Percentiles rank a stretch among this genome's conserved stretches.
These are phyloP conservation scores for Pomacea canaliculata DNA, from an alignment of 2,888 invertebrate genomes.

Conservation along the genomic window DNA sequence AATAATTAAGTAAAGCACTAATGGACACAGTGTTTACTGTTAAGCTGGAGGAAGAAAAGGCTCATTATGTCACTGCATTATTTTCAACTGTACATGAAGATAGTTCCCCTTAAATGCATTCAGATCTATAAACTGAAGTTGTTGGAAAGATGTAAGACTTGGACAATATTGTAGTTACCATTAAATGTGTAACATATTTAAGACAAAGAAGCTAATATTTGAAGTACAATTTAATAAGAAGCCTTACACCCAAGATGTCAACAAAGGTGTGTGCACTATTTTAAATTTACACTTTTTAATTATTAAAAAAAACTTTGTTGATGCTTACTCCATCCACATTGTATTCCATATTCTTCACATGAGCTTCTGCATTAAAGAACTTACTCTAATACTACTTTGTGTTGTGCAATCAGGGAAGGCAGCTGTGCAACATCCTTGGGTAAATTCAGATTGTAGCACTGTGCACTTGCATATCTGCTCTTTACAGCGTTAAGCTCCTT, in stretches of 20 bases:
- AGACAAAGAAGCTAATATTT: no score
- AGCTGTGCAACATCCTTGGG: not conserved
- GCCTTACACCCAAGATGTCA: not conserved
- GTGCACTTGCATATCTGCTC: not conserved
- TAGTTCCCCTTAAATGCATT: no score
- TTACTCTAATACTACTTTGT: constrained; percentile 21
- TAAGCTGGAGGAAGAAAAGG: no score
- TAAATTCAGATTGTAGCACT: constrained; percentile 3
- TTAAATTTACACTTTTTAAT: not conserved
- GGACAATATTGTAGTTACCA: no score
- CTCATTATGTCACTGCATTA: no score
- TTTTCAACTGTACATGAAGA: no score
- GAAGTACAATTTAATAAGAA: not conserved
- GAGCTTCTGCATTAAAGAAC: no score
- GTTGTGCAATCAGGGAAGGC: constrained; percentile 5
- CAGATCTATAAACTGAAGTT: no score
- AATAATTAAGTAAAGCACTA: not conserved
- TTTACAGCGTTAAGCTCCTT: constrained; percentile 8
- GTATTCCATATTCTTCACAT: not conserved
- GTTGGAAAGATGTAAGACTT: no score
- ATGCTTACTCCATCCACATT: not conserved
- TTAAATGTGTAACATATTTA: no score
- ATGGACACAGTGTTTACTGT: no score
- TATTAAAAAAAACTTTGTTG: not conserved
- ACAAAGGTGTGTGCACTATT: not conserved